phyloP scores from a whole-genome alignment of 2,888 invertebrate species.

The Malthinus seriepunctatus region DNA sequence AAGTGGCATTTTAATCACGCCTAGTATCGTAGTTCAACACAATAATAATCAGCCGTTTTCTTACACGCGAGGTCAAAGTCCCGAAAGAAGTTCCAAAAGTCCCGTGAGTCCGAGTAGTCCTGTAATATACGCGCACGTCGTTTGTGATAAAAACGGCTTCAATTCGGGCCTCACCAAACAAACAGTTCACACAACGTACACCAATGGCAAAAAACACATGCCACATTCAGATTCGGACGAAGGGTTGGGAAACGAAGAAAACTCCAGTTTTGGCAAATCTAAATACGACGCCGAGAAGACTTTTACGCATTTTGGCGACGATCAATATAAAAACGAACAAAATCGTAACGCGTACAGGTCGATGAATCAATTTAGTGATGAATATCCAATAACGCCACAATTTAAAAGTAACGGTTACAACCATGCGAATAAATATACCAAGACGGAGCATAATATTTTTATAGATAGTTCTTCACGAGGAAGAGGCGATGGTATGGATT shows the following conservation, averaged over 20 bases:
- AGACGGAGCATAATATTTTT: constrained; percentile 51
- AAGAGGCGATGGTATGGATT: constrained; percentile 69
- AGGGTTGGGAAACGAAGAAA: constrained; percentile 74
- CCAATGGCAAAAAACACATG: constrained; percentile 54
- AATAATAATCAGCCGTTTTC: constrained; percentile 82
- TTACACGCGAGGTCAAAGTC: constrained; percentile 66
- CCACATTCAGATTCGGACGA: constrained; percentile 78
- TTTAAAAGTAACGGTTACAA: constrained; percentile 60
- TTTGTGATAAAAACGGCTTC: constrained; percentile 55
- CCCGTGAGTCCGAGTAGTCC: constrained; percentile 53
- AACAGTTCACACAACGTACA: constrained; percentile 60
- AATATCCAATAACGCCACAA: constrained; percentile 63
- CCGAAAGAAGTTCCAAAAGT: constrained; percentile 47
- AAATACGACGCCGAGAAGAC: constrained; percentile 42
- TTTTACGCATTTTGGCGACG: constrained; percentile 56
- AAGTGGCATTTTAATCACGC: constrained; percentile 60
- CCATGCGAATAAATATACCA: constrained; percentile 57
- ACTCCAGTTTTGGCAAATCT: constrained; percentile 51
- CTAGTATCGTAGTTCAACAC: constrained; percentile 63
- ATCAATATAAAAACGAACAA: constrained; percentile 37
- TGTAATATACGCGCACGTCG: constrained; percentile 79
- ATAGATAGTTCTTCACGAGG: constrained; percentile 60
- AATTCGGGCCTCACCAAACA: constrained; percentile 48
- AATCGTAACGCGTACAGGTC: constrained; percentile 52
- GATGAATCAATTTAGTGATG: constrained; percentile 55